Percentiles rank a stretch among this genome's conserved stretches.
Conservation (phyloP, 2,113 vertebrate genomes). For the western clawed frog (Xenopus tropicalis) region UCB_Xtro_10.0 CM004450.2:76434001-76434500, state of each 20-base stretch:
- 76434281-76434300: slow-evolving; percentile 34
- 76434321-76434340: slow-evolving; percentile 34
- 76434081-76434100: too few relatives aligned
- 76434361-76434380: slow-evolving; percentile 33
- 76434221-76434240: background rate
- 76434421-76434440: slow-evolving; percentile 41
- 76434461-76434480: slow-evolving; percentile 22
- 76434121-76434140: too few relatives aligned
- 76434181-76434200: background rate
- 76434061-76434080: too few relatives aligned
- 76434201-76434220: background rate
- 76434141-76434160: too few relatives aligned
- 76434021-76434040: too few relatives aligned
- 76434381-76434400: slow-evolving; percentile 42
- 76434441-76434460: slow-evolving; percentile 21
- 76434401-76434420: slow-evolving; percentile 38
- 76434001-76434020: too few relatives aligned
- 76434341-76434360: slow-evolving; percentile 26
- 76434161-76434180: too few relatives aligned
- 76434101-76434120: too few relatives aligned
- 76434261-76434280: background rate
- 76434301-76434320: slow-evolving; percentile 30
- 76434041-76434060: too few relatives aligned
- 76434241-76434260: background rate
- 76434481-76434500: slow-evolving; percentile 29